These are phyloP conservation scores for Drosophila dunni DNA, from an alignment of 1,140 invertebrate genomes.

Conservation along the genomic window DNA sequence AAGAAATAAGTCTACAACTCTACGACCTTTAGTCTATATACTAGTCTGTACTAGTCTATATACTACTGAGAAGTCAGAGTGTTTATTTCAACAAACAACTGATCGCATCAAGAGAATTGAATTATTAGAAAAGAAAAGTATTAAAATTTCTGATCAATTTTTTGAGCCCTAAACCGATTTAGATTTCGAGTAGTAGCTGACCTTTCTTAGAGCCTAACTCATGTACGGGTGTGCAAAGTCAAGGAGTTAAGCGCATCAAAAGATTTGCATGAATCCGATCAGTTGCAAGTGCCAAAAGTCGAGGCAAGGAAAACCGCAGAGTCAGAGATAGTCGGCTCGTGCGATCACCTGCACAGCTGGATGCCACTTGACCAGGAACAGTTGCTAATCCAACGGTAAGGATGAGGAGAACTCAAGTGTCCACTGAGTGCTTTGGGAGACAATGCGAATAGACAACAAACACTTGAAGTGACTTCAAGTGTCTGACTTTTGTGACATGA, in stretches of 20 bases:
- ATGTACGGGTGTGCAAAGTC: conserved; percentile 25
- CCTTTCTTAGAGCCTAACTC: conserved; percentile 1
- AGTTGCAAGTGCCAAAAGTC: conserved; percentile 36
- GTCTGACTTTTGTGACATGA: conserved; percentile 58
- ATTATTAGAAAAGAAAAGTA: too few species aligned
- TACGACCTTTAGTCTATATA: too few species aligned
- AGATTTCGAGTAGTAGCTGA: conserved; percentile 5
- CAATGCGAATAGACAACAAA: conserved; percentile 59
- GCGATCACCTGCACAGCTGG: conserved; percentile 64
- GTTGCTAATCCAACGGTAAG: conserved; percentile 1
- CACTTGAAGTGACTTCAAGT: conserved; percentile 70
- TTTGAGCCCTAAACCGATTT: not conserved
- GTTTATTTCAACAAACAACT: too few species aligned
- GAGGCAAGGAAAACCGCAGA: conserved; percentile 44
- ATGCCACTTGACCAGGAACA: conserved; percentile 51
- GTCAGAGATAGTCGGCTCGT: conserved; percentile 65
- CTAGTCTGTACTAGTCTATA: too few species aligned
- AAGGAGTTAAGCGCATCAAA: conserved; percentile 72
- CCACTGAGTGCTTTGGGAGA: conserved; percentile 20
- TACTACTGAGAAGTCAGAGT: too few species aligned
- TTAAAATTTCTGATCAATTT: not conserved
- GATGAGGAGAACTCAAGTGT: conserved; percentile 29
- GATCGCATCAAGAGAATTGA: too few species aligned
- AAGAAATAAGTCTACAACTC: too few species aligned
- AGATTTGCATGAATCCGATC: conserved; percentile 61